Base-by-base conservation (phyloP, 2,888 invertebrate species). In the Tetragonula carbonaria region DNA sequence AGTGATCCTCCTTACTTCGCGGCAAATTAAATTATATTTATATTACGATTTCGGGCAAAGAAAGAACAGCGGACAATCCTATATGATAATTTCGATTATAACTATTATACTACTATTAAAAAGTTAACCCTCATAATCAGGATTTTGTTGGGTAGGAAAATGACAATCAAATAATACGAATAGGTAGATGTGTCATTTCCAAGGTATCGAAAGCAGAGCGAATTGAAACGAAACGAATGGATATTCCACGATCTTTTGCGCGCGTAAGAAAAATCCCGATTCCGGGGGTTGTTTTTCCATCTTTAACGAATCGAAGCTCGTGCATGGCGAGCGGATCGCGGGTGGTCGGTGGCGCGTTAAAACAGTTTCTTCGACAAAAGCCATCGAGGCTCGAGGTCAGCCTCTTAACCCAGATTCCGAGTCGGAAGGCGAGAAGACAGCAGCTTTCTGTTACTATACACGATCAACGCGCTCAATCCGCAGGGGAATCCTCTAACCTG, bases 351-450 rank as follows among this genome's bases (percentile, higher is more conserved):
- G 53, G 38, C 53, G 74, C 80, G 85, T 85, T 88, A 88, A 87
- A 86, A 87, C 85, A 75, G 82, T 87, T 84, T 76, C 83, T 79
- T 67, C 78, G 86, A 82, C 88, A 88, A 88, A 88, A 88, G 87
- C 89, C 89, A 82, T 88, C 82, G 86, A 82, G 85, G 66, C 86
- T 65, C 85, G 84, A 90, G 88, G 90, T 86, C 88, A 84, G 84
- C 79, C 89, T 80, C 88, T 90, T 90, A 87, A 90, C 89, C 89
- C 82, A 90, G 88, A 90, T 90, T 82, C 84, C 75, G 21, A 21
- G 55, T 55, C 72, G 63, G 67, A 78, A 82, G 65, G 74, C 79
- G 84, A 79, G 85, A 80, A 80, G 86, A 81, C 76, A 82, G 84
- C 72, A n/a, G 63, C 38, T 62, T 59, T 55, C 23, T n/a, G 51